Evolutionary conservation across 2,888 invertebrate species (phyloP), one percentile per base, ranked within the genome.

Genomic region (Macaria notata): DNA sequence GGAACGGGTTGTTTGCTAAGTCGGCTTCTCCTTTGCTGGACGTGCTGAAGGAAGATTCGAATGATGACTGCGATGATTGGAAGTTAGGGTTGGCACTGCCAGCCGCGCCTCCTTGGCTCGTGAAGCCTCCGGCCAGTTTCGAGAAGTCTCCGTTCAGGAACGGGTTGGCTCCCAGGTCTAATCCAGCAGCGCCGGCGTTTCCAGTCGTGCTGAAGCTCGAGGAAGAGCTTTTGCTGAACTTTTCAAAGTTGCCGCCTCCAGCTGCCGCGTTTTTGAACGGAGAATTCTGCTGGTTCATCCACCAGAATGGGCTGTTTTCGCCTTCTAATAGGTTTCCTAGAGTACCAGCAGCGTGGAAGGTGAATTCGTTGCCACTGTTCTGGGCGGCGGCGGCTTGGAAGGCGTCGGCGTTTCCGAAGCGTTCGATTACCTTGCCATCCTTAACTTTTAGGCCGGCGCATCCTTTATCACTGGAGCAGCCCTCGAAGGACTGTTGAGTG

Each of bases 251-350:
- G 0, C 76, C 81, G 30, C 79, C 78, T 3, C 69, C 79, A 1
- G 83, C 65, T 9, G 49, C 85, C 0, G 86, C 79, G 49, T 82
- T 85, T 68, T 93, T 93, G 75, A 94, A 92, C 0, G 94, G 94
- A 0, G 93, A 93, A 64, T 93, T 83, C 31, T 92, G 81, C 31
- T 92, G 81, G 59, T 87, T 87, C 87, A 93, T 92, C 94, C 94
- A 94, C 94, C 94, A 94, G 76, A 90, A 93, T 0, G 91, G 91
- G 9, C 78, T 79, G 6, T 79, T 82, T n/a, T 80, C 79, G 3
- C 75, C 83, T 61, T 86, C 83, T 0, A 87, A 78, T 0, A 82
- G 75, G 4, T 75, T 74, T 9, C 75, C 79, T 9, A 81, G 71
- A 3, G 70, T 71, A 0, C 83, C 86, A 9, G 86, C 82, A 0